Evolutionary conservation across 2,888 invertebrate genomes (phyloP).

Genomic region (Torymus texanus): DNA sequence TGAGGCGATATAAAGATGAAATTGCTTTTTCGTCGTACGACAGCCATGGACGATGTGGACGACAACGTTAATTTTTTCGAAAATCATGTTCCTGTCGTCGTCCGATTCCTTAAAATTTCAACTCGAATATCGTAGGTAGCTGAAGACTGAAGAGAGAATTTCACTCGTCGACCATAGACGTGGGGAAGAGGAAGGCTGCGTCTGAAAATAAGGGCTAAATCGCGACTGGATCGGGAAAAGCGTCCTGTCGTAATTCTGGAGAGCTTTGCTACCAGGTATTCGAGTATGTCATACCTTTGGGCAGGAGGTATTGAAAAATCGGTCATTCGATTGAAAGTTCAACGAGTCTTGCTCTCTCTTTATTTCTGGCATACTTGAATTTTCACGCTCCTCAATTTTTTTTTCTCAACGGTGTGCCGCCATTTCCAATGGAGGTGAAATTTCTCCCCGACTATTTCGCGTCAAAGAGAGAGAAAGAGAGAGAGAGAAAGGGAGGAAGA

Average conservation of each 20-base stretch:
- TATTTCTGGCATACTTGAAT: not conserved
- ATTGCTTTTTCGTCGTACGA: conserved; percentile 29
- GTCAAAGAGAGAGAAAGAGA: not conserved
- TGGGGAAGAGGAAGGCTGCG: not conserved
- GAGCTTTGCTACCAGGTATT: conserved; percentile 42
- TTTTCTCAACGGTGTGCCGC: not conserved
- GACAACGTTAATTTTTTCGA: conserved; percentile 1
- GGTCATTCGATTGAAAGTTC: conserved; percentile 61
- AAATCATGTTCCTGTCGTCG: conserved; percentile 1
- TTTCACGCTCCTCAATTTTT: not conserved
- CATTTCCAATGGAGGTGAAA: no score
- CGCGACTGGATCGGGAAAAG: not conserved
- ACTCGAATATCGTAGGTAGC: not conserved
- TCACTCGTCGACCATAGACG: conserved; percentile 18
- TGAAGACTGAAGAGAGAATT: conserved; percentile 36
- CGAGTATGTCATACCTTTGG: conserved; percentile 53
- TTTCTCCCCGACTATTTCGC: not conserved
- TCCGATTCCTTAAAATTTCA: conserved; percentile 20
- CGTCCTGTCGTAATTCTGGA: conserved; percentile 19
- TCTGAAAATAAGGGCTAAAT: conserved; percentile 16
- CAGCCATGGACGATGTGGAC: not conserved
- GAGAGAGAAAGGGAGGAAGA: not conserved
- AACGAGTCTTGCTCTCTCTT: conserved; percentile 44
- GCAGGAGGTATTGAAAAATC: conserved; percentile 58
- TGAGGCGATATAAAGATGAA: conserved; percentile 45